A percentile compares a stretch with the other conserved stretches of the same genome.
These are phyloP conservation scores for Eriocheir sinensis DNA, from an alignment of 1,140 invertebrate genomes.

Conservation along the genomic window DNA sequence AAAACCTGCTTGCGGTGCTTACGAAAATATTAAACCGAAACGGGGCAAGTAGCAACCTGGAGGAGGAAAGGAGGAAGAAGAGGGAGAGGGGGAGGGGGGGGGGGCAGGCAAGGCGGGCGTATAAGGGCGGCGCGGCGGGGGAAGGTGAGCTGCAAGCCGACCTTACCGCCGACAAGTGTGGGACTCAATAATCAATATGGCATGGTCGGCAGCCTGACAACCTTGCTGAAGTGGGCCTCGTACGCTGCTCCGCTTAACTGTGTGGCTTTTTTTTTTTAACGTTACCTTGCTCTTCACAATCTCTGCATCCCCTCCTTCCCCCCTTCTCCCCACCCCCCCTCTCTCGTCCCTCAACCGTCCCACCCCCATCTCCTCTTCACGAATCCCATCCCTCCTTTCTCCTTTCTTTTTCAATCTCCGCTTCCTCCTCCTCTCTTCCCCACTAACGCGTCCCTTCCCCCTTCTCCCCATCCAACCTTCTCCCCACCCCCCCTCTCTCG, in stretches of 20 bases:
- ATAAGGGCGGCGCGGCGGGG: not conserved
- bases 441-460: no score
- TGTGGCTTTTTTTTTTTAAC: not conserved
- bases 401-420: no score
- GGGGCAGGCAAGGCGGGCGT: no score
- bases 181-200: conserved; percentile 45
- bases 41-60: not conserved
- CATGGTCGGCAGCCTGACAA: conserved; percentile 27
- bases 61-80: not conserved
- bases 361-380: no score
- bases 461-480: not conserved
- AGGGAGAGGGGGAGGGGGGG: not conserved
- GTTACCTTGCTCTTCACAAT: not conserved
- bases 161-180: conserved; percentile 42
- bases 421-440: no score
- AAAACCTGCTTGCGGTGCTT: not conserved
- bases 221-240: not conserved
- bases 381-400: no score
- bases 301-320: not conserved
- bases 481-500: no score
- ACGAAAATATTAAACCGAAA: conserved; percentile 31
- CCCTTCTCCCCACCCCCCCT: no score
- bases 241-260: not conserved
- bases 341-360: no score
- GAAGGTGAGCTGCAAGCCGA: conserved; percentile 10